Evolutionary conservation across 2,113 vertebrate species (phyloP).

Genomic region (Chaenogobius annularis): DNA sequence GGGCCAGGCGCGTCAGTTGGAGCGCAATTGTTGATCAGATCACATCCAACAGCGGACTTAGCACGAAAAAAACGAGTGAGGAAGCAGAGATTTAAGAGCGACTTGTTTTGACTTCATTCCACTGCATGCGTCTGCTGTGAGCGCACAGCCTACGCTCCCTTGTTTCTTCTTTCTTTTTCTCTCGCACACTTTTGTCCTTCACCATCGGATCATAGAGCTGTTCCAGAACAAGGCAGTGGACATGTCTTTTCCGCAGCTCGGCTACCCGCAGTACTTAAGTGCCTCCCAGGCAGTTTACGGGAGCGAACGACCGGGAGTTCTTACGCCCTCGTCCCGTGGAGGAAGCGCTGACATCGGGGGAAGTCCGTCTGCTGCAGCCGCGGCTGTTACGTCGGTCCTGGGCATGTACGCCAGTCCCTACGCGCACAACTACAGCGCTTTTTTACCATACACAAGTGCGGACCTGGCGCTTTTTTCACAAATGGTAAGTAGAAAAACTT

Average conservation of each 20-base stretch:
- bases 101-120: conserved; percentile 67
- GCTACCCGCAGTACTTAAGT: conserved; percentile 93
- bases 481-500: conserved; percentile 86
- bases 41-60: conserved; percentile 95
- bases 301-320: conserved; percentile 86
- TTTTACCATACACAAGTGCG: conserved; percentile 92
- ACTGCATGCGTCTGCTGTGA: conserved; percentile 65
- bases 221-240: conserved; percentile 68
- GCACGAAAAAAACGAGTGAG: conserved; percentile 62
- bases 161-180: conserved; percentile 34
- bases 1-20: conserved; percentile 96
- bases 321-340: conserved; percentile 84
- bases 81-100: conserved; percentile 78
- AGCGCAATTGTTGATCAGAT: conserved; percentile 95
- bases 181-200: conserved; percentile 47
- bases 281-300: conserved; percentile 91
- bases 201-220: conserved; percentile 46
- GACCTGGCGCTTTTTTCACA: conserved; percentile 96
- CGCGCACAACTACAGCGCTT: conserved; percentile 94
- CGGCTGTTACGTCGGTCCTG: conserved; percentile 88
- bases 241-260: conserved; percentile 96
- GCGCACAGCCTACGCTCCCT: conserved; percentile 41
- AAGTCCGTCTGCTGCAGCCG: conserved; percentile 80
- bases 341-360: conserved; percentile 85
- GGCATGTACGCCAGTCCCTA: conserved; percentile 96